A percentile compares a stretch with the other conserved stretches of the same genome.
phyloP scores from a whole-genome alignment of 2,113 vertebrate genomes.

The Odocoileus hemionus region DNA sequence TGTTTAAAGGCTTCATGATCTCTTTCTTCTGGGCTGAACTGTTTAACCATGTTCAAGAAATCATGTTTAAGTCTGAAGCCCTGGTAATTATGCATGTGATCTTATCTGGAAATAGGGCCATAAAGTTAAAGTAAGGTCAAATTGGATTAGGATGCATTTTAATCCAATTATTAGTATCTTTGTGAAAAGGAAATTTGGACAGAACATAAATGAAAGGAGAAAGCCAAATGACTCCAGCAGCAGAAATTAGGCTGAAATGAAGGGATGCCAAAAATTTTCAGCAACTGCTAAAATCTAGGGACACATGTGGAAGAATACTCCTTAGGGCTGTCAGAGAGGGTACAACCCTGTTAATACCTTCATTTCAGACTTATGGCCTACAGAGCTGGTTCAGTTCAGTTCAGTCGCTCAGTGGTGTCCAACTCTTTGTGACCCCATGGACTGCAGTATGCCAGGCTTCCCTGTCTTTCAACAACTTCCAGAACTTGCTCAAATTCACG shows the following conservation, averaged over 20 bases:
- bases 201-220: background rate
- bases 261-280: background rate
- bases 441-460: background rate
- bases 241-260: background rate
- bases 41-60: background rate
- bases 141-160: background rate
- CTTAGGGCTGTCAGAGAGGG: background rate
- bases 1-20: background rate
- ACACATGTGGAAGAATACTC: background rate
- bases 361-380: background rate
- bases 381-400: background rate
- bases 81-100: background rate
- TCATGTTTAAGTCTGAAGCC: background rate
- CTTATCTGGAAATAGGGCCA: background rate
- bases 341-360: rapidly evolving
- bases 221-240: background rate
- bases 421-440: background rate
- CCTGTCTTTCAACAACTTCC: background rate
- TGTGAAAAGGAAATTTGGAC: background rate
- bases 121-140: background rate
- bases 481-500: background rate
- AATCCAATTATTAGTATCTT: background rate
- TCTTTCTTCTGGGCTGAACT: background rate
- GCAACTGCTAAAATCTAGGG: background rate
- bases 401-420: background rate